These are phyloP conservation scores for Sebastes hubbsi DNA, from an alignment of 2,797 vertebrate species.

Conservation along the genomic window DNA sequence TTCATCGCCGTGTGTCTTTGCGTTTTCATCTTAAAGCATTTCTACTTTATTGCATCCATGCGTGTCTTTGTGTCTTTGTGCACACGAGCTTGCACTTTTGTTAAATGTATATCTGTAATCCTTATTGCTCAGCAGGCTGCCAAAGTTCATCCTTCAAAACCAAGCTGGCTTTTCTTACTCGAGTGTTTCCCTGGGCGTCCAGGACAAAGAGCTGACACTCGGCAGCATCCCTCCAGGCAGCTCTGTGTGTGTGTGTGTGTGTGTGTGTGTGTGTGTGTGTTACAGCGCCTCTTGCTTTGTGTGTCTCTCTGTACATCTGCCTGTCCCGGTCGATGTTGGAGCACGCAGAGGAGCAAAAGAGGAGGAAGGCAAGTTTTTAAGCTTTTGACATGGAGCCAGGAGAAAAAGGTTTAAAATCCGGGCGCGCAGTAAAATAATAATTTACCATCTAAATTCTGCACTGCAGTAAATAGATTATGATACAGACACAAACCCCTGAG, in stretches of 20 bases:
- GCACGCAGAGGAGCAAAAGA: conserved; percentile 32
- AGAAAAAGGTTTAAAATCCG: conserved; percentile 44
- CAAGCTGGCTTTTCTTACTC: conserved; percentile 52
- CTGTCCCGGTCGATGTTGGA: conserved; percentile 25
- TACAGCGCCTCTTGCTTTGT: conserved; percentile 38
- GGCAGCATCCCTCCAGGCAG: conserved; percentile 53
- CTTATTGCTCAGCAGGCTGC: conserved; percentile 60
- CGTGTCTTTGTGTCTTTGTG: not conserved
- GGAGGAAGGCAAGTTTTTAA: conserved; percentile 50
- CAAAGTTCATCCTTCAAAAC: conserved; percentile 64
- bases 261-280: conserved; percentile 25
- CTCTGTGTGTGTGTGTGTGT: conserved; percentile 23
- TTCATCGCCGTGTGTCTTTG: not conserved
- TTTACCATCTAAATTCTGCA: conserved; percentile 58
- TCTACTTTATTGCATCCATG: not conserved
- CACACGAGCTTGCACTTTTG: not conserved
- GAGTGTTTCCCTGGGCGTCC: conserved; percentile 55
- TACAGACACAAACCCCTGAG: conserved; percentile 57
- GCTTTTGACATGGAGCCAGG: conserved; percentile 55
- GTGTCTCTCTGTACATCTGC: conserved; percentile 47
- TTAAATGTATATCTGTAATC: conserved; percentile 27
- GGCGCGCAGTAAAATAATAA: conserved; percentile 52
- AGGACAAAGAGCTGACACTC: conserved; percentile 70
- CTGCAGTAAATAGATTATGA: conserved; percentile 69
- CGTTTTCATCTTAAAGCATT: not conserved